These are phyloP conservation scores for Enteromius paludinosus DNA, from an alignment of 2,797 vertebrate species.

Conservation along the genomic window DNA sequence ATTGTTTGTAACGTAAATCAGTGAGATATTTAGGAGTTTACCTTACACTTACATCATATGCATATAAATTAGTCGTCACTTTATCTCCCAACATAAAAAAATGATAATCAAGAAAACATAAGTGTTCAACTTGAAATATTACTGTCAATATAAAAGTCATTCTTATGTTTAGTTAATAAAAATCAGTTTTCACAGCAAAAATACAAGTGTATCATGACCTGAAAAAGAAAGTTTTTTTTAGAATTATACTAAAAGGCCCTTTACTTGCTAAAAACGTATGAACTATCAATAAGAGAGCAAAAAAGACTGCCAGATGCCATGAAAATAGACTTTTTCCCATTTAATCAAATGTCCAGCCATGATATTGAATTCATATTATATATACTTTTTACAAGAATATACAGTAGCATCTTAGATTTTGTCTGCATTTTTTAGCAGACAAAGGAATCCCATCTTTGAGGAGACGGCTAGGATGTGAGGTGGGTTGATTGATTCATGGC, in stretches of 20 bases:
- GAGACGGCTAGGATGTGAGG: slow-evolving; percentile 5
- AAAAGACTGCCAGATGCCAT: background rate
- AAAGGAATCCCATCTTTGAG: slow-evolving; percentile 18
- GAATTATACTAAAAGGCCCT: background rate
- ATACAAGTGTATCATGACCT: background rate
- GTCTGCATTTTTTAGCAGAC: slow-evolving; percentile 16
- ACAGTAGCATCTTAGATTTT: background rate
- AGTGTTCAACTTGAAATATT: background rate
- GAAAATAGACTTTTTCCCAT: background rate
- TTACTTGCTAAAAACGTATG: background rate
- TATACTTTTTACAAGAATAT: background rate
- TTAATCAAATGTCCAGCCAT: background rate
- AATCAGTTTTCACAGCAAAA: background rate
- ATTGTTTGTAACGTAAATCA: background rate
- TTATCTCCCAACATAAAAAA: background rate
- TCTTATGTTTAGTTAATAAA: background rate
- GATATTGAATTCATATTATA: background rate
- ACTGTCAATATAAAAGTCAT: background rate
- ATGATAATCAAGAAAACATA: background rate
- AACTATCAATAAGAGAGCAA: background rate
- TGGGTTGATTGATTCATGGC: slow-evolving; percentile 65
- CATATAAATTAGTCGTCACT: background rate
- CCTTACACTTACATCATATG: background rate
- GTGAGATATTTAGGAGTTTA: background rate
- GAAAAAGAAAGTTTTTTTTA: background rate